Conservation (phyloP, 2,113 vertebrate species). For the Sapajus apella region DNA sequence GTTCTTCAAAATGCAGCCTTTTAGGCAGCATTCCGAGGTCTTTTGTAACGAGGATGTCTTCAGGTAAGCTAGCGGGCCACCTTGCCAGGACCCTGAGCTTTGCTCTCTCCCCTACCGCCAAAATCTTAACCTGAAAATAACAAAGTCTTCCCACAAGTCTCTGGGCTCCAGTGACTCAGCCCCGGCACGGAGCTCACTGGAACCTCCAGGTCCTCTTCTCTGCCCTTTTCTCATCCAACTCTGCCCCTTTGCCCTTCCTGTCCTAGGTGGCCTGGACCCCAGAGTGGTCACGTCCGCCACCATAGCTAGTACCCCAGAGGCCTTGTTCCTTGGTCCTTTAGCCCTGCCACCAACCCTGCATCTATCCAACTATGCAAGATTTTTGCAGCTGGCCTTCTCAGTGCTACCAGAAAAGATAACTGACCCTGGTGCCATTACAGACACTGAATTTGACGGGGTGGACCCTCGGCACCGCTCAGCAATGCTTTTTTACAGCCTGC, state of each 20-base stretch:
- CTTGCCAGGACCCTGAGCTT: neutral
- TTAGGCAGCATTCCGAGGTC: neutral
- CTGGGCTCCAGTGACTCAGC: neutral
- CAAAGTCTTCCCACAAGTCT: neutral
- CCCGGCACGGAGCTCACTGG: neutral
- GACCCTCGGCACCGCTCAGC: neutral
- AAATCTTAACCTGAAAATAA: neutral
- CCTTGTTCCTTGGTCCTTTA: neutral
- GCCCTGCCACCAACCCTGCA: no score
- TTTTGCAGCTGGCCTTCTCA: neutral
- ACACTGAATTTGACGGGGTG: neutral
- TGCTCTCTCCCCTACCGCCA: neutral
- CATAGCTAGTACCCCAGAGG: no score
- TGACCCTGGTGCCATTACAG: neutral
- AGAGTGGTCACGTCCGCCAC: fast-evolving
- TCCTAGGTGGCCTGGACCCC: neutral
- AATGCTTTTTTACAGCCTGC: no score
- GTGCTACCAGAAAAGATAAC: no score
- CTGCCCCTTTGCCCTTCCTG: neutral
- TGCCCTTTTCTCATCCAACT: neutral
- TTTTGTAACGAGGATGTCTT: neutral
- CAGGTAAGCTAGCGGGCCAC: neutral
- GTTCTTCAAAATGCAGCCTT: neutral
- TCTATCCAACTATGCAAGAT: fast-evolving
- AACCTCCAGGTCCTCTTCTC: neutral